Evolutionary conservation across 2,113 vertebrate genomes (phyloP), one percentile per base, ranked within the genome.

Genomic region (Eulemur rufifrons): DNA sequence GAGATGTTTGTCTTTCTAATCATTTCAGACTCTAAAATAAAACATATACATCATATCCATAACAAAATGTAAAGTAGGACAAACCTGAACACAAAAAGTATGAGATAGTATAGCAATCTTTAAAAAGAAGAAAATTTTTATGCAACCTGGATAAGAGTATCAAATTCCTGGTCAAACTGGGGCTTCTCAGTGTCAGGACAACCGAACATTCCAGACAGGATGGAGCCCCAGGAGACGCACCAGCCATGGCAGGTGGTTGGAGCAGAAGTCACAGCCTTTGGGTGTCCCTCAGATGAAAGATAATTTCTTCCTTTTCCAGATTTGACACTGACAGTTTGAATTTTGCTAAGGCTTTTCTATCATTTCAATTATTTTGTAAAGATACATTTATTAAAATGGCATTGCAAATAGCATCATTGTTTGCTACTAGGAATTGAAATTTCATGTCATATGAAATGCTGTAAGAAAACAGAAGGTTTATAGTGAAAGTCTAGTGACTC

Each of bases 161-260:
- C 34, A 47, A 80, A 78, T 45, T 37, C 23, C 8, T 52, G 21
- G 15, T 10, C 0, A 21, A 73, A 23, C 4, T 11, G 2, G 23
- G 21, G 6, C 27, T 86, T 77, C 29, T 82, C 23, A 2, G 11
- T 18, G 11, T 52, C 11, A 45, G 39, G 39, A 52, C 61, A 20
- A 37, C 0, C 18, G 42, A 81, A 32, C 2, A 15, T 54, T 23
- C 9, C 17, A 21, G 17, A 61, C 0, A 71, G 27, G 4, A 42
- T 0, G 4, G 39, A 64, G 20, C 14, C 42, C 6, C n/a, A 21
- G 37, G 14, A 2, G 17, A 52, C 11, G 10, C 10, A 18, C 25
- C 25, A 23, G 6, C 29, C 11, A 20, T 15, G 25, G 6, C 7
- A 17, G 12, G n/a, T 18, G 17, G 23, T 9, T 45, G 0, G 42